Evolutionary conservation across 2,888 invertebrate genomes (phyloP).

Genomic region (Ariolimax columbianus): DNA sequence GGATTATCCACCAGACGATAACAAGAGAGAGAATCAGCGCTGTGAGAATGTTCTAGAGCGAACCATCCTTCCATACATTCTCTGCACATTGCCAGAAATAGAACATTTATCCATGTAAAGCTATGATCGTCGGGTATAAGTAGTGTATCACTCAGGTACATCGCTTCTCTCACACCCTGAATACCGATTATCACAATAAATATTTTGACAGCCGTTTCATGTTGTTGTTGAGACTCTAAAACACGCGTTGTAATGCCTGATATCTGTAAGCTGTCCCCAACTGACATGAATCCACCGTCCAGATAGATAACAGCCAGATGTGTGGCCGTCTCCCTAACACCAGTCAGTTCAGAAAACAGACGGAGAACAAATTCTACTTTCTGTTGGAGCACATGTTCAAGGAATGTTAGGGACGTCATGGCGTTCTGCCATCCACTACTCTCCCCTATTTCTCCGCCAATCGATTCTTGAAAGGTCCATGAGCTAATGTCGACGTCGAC

Average conservation of each 20-base stretch:
- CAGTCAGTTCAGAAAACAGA: slow-evolving; percentile 1
- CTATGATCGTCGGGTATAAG: neutral
- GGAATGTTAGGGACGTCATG: neutral
- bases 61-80: no score
- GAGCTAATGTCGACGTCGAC: neutral
- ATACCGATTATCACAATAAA: neutral
- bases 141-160: neutral
- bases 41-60: no score
- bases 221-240: no score
- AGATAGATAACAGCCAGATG: neutral
- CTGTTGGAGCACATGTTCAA: neutral
- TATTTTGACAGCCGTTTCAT: neutral
- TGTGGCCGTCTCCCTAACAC: neutral
- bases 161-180: neutral
- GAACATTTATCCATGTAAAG: no score
- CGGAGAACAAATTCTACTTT: neutral
- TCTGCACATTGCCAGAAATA: no score
- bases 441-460: neutral
- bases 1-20: no score
- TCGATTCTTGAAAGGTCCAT: neutral
- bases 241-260: no score
- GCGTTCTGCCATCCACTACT: neutral
- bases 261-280: neutral
- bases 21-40: no score
- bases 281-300: neutral